phyloP scores from a whole-genome alignment of 2,888 invertebrate genomes.

The Cosmia pyralina region DNA sequence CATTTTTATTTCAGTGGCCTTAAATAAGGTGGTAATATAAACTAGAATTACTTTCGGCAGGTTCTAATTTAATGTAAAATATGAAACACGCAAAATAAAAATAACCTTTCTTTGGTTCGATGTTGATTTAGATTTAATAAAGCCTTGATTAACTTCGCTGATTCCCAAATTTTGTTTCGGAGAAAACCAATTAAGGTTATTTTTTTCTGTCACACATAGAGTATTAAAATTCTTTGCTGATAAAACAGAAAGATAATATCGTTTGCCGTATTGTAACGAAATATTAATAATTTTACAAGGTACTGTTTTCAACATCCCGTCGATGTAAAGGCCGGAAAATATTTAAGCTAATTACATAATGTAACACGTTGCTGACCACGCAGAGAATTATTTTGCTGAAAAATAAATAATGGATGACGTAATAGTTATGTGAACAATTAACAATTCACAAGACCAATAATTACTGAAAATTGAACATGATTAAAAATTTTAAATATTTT shows the following conservation, averaged over 20 bases:
- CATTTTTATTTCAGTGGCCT: slow-evolving; percentile 30
- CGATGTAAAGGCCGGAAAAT: slow-evolving; percentile 23
- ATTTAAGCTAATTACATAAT: no score
- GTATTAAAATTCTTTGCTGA: slow-evolving; percentile 5
- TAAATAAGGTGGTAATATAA: slow-evolving; percentile 15
- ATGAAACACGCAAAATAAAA: slow-evolving; percentile 13
- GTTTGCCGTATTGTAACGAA: no score
- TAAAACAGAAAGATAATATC: slow-evolving; percentile 1
- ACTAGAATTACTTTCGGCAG: slow-evolving; percentile 33
- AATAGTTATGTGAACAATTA: not conserved
- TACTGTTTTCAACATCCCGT: not conserved
- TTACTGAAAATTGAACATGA: not conserved
- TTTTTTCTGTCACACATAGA: not conserved
- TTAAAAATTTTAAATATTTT: not conserved
- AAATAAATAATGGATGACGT: not conserved
- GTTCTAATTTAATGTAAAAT: slow-evolving; percentile 21
- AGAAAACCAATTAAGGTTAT: not conserved
- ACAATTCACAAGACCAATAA: not conserved
- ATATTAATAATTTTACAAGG: no score
- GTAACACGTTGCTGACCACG: not conserved
- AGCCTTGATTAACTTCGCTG: not conserved
- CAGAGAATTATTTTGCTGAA: not conserved
- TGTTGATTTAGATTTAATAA: not conserved
- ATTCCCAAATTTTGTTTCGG: not conserved
- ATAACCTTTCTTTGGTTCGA: not conserved